A percentile compares a stretch with the other conserved stretches of the same genome.
These are phyloP conservation scores for Drosophila siamana DNA, from an alignment of 2,888 invertebrate genomes.

Conservation along the genomic window DNA sequence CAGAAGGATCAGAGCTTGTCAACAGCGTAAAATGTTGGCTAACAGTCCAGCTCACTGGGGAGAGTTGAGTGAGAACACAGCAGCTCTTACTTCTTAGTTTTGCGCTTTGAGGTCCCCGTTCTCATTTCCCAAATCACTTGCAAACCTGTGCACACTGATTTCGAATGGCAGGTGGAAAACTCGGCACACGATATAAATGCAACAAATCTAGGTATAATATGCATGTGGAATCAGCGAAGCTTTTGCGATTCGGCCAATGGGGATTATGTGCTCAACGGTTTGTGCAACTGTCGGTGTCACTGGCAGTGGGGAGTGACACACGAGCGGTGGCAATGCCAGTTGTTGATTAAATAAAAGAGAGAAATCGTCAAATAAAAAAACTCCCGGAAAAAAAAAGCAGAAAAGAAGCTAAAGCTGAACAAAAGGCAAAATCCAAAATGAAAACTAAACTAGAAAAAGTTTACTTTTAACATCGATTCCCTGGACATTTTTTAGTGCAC, in stretches of 20 bases:
- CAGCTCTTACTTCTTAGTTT: neutral
- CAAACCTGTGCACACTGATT: constrained; percentile 70
- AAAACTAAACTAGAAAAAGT: constrained; percentile 71
- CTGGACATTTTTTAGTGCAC: constrained; percentile 50
- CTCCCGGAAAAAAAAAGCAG: constrained; percentile 9
- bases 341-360: constrained; percentile 79
- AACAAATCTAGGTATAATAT: constrained; percentile 79
- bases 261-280: constrained; percentile 68
- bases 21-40: constrained; percentile 40
- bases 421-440: constrained; percentile 65
- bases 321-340: constrained; percentile 63
- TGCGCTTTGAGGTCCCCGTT: constrained; percentile 1
- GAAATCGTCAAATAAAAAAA: constrained; percentile 22
- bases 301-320: constrained; percentile 46
- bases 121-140: constrained; percentile 67
- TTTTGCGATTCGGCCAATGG: constrained; percentile 72
- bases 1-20: constrained; percentile 8
- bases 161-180: constrained; percentile 32
- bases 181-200: constrained; percentile 54
- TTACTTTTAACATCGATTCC: constrained; percentile 73
- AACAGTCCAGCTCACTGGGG: constrained; percentile 24
- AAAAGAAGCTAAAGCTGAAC: constrained; percentile 29
- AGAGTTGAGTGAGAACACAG: neutral
- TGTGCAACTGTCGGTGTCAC: constrained; percentile 58
- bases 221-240: constrained; percentile 70